phyloP scores from a whole-genome alignment of 2,797 vertebrate genomes.

The Karalla daura region DNA sequence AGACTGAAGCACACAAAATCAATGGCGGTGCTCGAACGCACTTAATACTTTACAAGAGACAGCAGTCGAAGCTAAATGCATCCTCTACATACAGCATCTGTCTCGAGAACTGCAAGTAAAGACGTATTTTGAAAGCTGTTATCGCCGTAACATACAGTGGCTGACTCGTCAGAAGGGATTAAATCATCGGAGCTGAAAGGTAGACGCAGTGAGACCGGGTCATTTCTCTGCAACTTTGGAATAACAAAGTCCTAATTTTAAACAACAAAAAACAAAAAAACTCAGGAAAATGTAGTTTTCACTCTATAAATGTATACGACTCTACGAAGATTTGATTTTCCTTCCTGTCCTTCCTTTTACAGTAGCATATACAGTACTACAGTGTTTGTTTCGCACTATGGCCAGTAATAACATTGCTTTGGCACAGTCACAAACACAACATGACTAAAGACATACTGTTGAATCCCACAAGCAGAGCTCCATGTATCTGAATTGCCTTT shows the following conservation, averaged over 20 bases:
- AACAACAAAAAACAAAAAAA: constrained; percentile 60
- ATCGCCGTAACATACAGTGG: constrained; percentile 63
- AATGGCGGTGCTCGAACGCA: constrained; percentile 66
- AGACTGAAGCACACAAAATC: constrained; percentile 59
- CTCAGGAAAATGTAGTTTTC: constrained; percentile 47
- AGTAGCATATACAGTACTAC: constrained; percentile 36
- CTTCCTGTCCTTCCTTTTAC: constrained; percentile 42
- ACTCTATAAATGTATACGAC: constrained; percentile 64
- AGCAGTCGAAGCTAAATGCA: constrained; percentile 69
- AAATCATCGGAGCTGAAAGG: constrained; percentile 47
- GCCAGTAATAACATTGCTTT: constrained; percentile 46
- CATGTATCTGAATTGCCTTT: constrained; percentile 51
- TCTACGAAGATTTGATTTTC: constrained; percentile 63
- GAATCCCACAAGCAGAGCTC: constrained; percentile 53
- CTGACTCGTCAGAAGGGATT: constrained; percentile 54
- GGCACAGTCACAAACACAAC: constrained; percentile 39
- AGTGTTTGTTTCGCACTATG: constrained; percentile 55
- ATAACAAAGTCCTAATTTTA: constrained; percentile 33
- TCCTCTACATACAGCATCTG: constrained; percentile 48
- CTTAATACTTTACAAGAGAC: constrained; percentile 59
- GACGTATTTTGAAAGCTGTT: constrained; percentile 66
- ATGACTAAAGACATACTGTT: constrained; percentile 63
- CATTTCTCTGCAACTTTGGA: constrained; percentile 36
- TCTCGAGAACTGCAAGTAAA: constrained; percentile 62
- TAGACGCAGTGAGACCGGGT: constrained; percentile 8